phyloP scores from a whole-genome alignment of 2,113 vertebrate species.

The Peromyscus leucopus region DNA sequence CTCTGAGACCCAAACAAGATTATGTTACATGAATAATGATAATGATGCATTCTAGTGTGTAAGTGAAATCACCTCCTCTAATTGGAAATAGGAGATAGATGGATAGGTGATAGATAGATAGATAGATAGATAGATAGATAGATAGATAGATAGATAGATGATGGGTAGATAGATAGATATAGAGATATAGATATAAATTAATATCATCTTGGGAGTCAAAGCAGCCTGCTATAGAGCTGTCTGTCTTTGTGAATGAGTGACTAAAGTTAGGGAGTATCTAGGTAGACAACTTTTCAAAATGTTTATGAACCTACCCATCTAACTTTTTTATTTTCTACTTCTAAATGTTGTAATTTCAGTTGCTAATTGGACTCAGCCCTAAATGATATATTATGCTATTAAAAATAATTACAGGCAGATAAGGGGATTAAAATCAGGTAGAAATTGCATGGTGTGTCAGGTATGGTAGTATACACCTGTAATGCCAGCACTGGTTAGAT shows the following conservation, averaged over 20 bases:
- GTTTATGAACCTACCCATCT: slow-evolving; percentile 15
- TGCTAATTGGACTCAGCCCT: slow-evolving; percentile 29
- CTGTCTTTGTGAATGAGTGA: background rate
- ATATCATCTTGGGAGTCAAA: slow-evolving; percentile 10
- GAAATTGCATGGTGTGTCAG: background rate
- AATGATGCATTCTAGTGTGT: background rate
- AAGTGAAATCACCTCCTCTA: background rate
- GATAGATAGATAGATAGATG: background rate
- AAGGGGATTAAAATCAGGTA: slow-evolving; percentile 39
- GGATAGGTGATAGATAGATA: background rate
- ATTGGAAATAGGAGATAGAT: background rate
- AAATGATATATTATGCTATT: background rate
- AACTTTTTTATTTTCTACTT: slow-evolving; percentile 12
- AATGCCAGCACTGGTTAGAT: background rate
- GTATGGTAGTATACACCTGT: background rate
- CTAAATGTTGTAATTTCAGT: slow-evolving; percentile 36
- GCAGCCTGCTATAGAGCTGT: slow-evolving; percentile 8
- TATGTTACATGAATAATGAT: background rate
- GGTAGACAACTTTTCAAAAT: slow-evolving; percentile 22
- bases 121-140: background rate
- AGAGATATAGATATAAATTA: background rate
- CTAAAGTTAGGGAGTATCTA: background rate
- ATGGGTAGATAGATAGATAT: background rate
- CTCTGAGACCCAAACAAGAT: slow-evolving; percentile 54
- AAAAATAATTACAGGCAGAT: slow-evolving; percentile 35